Evolutionary conservation across 2,113 vertebrate species (phyloP).

Genomic region (Charadrius vociferus): DNA sequence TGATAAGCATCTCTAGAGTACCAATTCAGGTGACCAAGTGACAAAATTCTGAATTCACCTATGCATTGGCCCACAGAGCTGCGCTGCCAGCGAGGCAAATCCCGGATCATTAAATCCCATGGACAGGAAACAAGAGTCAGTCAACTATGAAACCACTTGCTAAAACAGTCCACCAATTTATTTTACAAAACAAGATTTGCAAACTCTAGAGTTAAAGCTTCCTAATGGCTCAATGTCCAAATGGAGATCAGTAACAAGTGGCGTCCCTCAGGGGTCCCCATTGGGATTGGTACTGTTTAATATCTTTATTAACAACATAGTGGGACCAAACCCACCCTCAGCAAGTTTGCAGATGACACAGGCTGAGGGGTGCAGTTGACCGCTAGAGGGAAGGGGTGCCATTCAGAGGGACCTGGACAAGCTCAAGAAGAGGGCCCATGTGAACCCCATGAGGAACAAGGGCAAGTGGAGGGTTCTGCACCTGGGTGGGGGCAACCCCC

Average conservation of each 20-base stretch:
- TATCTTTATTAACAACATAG: background rate
- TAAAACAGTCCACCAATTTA: background rate
- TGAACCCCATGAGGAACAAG: background rate
- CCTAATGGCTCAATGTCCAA: background rate
- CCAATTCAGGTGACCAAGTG: background rate
- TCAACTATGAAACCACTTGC: background rate
- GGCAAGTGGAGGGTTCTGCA: background rate
- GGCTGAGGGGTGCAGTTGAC: background rate
- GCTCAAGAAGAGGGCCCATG: background rate
- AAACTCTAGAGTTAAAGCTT: background rate
- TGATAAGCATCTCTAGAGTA: background rate
- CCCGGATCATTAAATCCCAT: background rate
- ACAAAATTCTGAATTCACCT: background rate
- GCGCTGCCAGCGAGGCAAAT: background rate
- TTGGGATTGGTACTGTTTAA: background rate
- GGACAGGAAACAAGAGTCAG: background rate
- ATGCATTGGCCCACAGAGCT: background rate
- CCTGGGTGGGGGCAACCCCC: background rate
- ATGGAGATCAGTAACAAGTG: background rate
- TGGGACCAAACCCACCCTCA: fast-evolving
- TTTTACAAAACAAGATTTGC: background rate
- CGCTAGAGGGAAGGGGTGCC: background rate
- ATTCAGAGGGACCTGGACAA: background rate
- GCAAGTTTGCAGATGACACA: background rate
- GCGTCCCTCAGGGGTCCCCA: background rate